Conservation (phyloP, 2,113 vertebrate species). For the Noturus placidus region DNA sequence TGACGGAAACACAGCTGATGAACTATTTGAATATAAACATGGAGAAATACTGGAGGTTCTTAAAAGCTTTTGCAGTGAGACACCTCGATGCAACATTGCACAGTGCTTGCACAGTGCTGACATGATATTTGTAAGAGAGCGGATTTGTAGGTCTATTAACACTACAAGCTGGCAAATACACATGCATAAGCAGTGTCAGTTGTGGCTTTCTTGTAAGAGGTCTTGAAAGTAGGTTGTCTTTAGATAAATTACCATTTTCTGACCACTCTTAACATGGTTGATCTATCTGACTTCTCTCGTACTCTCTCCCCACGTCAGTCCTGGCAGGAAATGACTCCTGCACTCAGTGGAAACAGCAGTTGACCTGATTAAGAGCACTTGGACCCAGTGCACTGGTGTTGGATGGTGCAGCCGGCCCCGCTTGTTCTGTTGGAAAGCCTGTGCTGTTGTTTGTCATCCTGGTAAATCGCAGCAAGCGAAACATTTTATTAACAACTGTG, state of each 20-base stretch:
- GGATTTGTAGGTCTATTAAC: background rate
- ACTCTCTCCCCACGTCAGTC: background rate
- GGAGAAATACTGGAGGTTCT: background rate
- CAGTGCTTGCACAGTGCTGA: background rate
- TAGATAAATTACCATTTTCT: background rate
- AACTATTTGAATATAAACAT: background rate
- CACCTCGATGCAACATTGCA: background rate
- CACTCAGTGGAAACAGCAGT: constrained; percentile 16
- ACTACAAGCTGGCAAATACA: background rate
- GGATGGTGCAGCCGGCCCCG: background rate
- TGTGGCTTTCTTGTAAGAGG: constrained; percentile 11
- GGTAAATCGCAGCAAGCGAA: background rate
- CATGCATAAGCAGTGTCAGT: background rate
- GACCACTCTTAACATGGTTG: background rate
- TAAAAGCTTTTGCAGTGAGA: constrained; percentile 1
- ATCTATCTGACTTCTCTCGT: constrained; percentile 16
- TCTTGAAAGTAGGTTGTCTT: constrained; percentile 5
- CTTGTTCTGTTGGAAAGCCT: constrained; percentile 29
- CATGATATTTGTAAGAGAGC: background rate
- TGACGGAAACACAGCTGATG: background rate
- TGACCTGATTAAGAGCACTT: constrained; percentile 18
- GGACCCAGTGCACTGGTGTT: background rate
- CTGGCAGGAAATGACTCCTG: constrained; percentile 24
- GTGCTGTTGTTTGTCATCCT: constrained; percentile 11
- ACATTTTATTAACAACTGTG: background rate